Percentiles rank a stretch among this genome's conserved stretches.
phyloP scores from a whole-genome alignment of 2,113 vertebrate species.

The Hemichromis elongatus region DNA sequence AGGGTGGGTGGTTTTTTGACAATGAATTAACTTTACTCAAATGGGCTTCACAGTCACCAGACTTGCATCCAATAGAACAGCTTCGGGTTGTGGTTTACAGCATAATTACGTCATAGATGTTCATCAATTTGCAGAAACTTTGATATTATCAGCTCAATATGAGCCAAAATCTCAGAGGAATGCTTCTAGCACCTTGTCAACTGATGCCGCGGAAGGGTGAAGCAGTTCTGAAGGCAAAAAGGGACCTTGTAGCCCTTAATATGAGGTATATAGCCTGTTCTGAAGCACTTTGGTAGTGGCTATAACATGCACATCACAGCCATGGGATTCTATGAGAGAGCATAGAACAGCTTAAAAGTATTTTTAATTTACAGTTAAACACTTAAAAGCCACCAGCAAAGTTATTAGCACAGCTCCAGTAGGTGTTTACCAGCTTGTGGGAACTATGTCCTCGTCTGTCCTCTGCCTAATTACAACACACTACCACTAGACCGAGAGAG shows the following conservation, averaged over 20 bases:
- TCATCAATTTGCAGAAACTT: background rate
- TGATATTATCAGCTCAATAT: background rate
- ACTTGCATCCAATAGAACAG: background rate
- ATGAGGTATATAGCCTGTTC: background rate
- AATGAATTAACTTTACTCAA: background rate
- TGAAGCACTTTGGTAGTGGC: background rate
- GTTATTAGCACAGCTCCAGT: background rate
- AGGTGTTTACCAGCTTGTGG: background rate
- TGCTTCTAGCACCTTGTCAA: background rate
- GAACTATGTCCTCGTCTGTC: background rate
- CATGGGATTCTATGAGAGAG: background rate
- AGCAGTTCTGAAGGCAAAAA: background rate
- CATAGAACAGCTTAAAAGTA: background rate
- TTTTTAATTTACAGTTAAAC: background rate
- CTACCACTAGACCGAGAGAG: background rate
- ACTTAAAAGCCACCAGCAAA: background rate
- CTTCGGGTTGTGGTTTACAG: background rate
- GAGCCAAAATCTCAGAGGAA: background rate
- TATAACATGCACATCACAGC: background rate
- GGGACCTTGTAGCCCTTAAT: background rate
- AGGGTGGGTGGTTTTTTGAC: background rate
- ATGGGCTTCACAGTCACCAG: background rate
- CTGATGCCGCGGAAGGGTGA: background rate
- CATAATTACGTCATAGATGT: fast-evolving
- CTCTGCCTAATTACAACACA: background rate